Evolutionary conservation across 2,113 vertebrate species (phyloP).

Genomic region (Hirundichthys speculiger): DNA sequence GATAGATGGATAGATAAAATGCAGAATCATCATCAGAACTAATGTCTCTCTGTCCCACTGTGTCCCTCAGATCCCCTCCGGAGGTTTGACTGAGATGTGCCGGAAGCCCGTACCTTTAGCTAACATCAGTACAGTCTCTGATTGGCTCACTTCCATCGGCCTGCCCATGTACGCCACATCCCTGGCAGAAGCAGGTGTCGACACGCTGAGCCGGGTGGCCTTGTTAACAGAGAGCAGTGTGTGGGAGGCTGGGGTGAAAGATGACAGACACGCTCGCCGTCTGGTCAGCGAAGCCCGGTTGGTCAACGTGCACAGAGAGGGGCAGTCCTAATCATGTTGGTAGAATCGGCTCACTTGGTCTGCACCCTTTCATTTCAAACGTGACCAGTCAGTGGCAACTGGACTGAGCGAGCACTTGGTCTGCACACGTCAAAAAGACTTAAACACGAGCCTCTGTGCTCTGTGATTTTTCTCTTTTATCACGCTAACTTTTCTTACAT

Average conservation of each 20-base stretch:
- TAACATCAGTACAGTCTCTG: slow-evolving; percentile 83
- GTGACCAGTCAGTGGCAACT: slow-evolving; percentile 22
- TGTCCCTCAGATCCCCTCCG: slow-evolving; percentile 89
- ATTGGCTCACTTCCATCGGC: slow-evolving; percentile 94
- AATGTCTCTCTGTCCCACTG: background rate
- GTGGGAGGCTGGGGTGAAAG: slow-evolving; percentile 89
- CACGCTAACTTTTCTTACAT: slow-evolving; percentile 49
- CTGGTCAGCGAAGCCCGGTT: slow-evolving; percentile 88
- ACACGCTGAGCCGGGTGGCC: slow-evolving; percentile 87
- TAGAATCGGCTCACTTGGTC: slow-evolving; percentile 36
- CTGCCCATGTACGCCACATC: slow-evolving; percentile 89
- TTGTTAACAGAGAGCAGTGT: slow-evolving; percentile 86
- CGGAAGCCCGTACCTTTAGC: slow-evolving; percentile 87
- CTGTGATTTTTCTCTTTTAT: slow-evolving; percentile 28
- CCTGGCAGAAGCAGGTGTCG: slow-evolving; percentile 85
- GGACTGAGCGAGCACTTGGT: background rate
- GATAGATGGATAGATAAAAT: too few species aligned
- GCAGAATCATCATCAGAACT: background rate
- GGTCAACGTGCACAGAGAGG: slow-evolving; percentile 72
- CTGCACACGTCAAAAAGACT: slow-evolving; percentile 39
- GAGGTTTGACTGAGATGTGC: slow-evolving; percentile 92
- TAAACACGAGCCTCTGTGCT: slow-evolving; percentile 1
- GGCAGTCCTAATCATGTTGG: slow-evolving; percentile 49
- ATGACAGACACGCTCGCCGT: slow-evolving; percentile 88
- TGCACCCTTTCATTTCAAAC: slow-evolving; percentile 24